Evolutionary conservation across 64 coral and sea anemone species (phyloP), one percentile per base, ranked within the genome.

Genomic region (Dendronephthya gigantea): DNA sequence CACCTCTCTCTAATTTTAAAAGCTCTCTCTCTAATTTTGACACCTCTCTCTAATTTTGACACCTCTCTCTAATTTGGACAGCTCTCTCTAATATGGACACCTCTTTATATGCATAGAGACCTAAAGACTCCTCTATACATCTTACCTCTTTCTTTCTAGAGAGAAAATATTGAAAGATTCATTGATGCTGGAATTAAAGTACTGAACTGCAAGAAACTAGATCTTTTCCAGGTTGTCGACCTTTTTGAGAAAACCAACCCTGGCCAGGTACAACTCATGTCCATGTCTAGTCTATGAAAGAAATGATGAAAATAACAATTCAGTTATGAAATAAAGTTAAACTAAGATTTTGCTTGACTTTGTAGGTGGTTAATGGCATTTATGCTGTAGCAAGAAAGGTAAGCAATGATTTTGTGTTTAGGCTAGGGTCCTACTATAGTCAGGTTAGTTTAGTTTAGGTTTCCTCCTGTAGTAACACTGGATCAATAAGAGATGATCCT

Each of bases 191-290:
- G 36, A 48, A 85, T 29, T 32, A 43, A 8, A 85, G 13, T 32
- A 68, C 81, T 25, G 34, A 34, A 37, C 16, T 90, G 35, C 88
- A 83, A 79, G 28, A 85, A 84, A 39, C 45, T 90, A 22, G 88
- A 90, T 82, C 66, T 90, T 62, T 90, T 90, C 38, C 88, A 90
- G 50, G 84, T 84, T 41, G 88, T 90, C 50, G 88, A 90, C 32
- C 82, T 90, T 31, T 90, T 85, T 50, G 88, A 90, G 38, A 90
- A 85, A 51, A 48, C 49, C 6, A 90, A 90, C 35, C 49, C 84
- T 62, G 68, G 41, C 39, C 88, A 90, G 83, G 88, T 90, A 81
- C 22, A 27, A 1, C 36, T 6, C 17, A 0, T 58, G 49, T 52
- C 23, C 29, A 17, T 25, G 34, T 88, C 28, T 3, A 50, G 19